phyloP scores from a whole-genome alignment of 2,888 invertebrate species.

The Himalopsyche anomala region DNA sequence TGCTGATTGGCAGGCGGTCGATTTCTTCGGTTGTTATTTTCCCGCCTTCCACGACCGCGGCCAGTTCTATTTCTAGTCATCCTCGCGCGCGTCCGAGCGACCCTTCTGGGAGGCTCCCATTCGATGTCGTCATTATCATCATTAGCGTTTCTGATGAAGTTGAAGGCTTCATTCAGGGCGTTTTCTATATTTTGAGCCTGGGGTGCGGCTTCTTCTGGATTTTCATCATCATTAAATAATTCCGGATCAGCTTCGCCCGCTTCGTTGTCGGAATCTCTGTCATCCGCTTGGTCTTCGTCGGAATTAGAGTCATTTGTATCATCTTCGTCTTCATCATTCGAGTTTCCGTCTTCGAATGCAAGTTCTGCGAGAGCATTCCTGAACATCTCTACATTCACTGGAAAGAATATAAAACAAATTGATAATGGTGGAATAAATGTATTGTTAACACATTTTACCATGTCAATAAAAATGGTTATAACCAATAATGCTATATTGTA shows the following conservation, averaged over 20 bases:
- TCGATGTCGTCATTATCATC: constrained; percentile 21
- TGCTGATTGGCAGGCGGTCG: background rate
- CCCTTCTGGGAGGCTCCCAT: background rate
- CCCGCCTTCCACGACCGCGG: constrained; percentile 4
- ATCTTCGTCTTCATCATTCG: constrained; percentile 41
- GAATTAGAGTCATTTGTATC: constrained; percentile 44
- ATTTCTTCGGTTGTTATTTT: constrained; percentile 9
- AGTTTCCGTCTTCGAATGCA: constrained; percentile 66
- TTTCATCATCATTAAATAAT: constrained; percentile 7
- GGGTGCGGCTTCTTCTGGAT: constrained; percentile 28
- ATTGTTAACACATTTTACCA: background rate
- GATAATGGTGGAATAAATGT: background rate
- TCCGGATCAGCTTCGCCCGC: constrained; percentile 40
- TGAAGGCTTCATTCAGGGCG: background rate
- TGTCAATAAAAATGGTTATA: background rate
- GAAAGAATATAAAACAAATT: background rate
- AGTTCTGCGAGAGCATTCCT: constrained; percentile 74
- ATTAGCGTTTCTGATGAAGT: background rate
- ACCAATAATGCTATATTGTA: no score
- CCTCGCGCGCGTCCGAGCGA: background rate
- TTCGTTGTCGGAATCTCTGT: constrained; percentile 46
- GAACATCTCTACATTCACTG: constrained; percentile 70
- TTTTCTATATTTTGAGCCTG: constrained; percentile 8
- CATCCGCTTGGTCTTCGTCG: constrained; percentile 47
- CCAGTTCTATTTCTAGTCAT: background rate